These are phyloP conservation scores for Tanypteryx hageni DNA, from an alignment of 2,888 invertebrate genomes.

Conservation along the genomic window DNA sequence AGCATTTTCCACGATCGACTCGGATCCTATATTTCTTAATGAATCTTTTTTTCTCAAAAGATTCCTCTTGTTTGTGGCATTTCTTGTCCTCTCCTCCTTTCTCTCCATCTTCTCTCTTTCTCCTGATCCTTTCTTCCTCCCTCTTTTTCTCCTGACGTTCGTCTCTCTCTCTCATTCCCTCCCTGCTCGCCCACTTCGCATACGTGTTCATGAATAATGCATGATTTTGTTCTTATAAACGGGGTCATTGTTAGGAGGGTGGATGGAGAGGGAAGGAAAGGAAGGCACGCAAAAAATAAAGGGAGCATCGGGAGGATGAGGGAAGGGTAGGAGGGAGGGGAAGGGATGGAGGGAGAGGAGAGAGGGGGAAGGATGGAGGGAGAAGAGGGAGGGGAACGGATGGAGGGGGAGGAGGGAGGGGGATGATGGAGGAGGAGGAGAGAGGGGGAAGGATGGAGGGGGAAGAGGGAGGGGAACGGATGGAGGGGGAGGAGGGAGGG, in stretches of 20 bases:
- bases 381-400: background rate
- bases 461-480: background rate
- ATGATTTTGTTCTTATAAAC: conserved; percentile 35
- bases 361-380: background rate
- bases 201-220: conserved; percentile 32
- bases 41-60: background rate
- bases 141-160: background rate
- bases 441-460: background rate
- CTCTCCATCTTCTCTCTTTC: background rate
- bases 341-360: background rate
- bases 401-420: background rate
- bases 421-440: background rate
- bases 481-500: background rate
- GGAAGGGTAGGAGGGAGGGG: too few relatives aligned
- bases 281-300: conserved; percentile 3
- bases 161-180: background rate
- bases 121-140: background rate
- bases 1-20: background rate
- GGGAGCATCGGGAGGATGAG: conserved; percentile 3
- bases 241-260: background rate
- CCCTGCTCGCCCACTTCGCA: conserved; percentile 20
- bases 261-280: background rate
- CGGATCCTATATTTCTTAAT: background rate
- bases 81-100: background rate
- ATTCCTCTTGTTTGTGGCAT: background rate